A percentile compares a stretch with the other conserved stretches of the same genome.
Evolutionary conservation across 23 tunicate genomes (phyloP).

Genomic region (Ciona savignyi): DNA sequence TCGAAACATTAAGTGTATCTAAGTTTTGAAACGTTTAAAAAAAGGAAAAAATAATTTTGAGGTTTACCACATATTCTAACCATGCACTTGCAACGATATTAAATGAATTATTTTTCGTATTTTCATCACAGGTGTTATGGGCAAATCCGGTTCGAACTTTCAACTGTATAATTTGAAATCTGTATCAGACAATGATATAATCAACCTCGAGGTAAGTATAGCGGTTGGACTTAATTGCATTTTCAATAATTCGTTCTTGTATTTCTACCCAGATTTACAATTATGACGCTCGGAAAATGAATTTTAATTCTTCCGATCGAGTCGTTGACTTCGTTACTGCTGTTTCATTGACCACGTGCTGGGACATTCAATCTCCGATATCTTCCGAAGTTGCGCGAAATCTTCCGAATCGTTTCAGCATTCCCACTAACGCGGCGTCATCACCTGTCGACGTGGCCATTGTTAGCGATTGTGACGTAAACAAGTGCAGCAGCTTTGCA

Average conservation of each 20-base stretch:
- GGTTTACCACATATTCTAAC: too few species aligned
- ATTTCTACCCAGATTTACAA: slow-evolving; percentile 2
- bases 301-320: background rate
- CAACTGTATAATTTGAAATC: background rate
- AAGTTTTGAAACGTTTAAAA: too few species aligned
- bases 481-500: slow-evolving; percentile 10
- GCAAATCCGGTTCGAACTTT: background rate
- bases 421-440: background rate
- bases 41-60: too few species aligned
- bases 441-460: background rate
- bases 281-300: background rate
- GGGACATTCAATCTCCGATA: slow-evolving; percentile 1
- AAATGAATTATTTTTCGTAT: too few species aligned
- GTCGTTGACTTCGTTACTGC: slow-evolving; percentile 7
- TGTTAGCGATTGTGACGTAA: slow-evolving; percentile 28
- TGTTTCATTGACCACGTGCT: slow-evolving; percentile 4
- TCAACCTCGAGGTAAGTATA: background rate
- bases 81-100: too few species aligned
- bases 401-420: background rate
- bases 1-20: too few species aligned
- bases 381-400: slow-evolving; percentile 5
- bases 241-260: background rate
- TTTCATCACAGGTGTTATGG: background rate
- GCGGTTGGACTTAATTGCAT: background rate
- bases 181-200: background rate